Base-by-base conservation (phyloP, 2,888 invertebrate genomes). In the Gastracanthus pulcherrimus region DNA sequence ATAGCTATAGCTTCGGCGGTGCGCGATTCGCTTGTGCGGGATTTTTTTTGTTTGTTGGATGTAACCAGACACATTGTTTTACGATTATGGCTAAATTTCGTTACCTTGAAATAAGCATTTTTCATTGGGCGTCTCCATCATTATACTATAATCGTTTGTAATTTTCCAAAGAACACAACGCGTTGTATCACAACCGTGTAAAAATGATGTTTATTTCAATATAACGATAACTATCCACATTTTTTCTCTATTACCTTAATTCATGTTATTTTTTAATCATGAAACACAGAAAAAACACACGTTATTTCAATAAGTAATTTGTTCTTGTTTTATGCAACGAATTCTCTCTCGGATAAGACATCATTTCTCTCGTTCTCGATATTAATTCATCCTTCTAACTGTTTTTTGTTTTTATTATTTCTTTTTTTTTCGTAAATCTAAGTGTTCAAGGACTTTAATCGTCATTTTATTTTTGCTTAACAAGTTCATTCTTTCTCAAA, bases 1-100 rank as follows among this genome's bases (percentile, higher is more conserved):
- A 38, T 58, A 48, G 34, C 34, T 26, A 16, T 29, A 41, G 51
- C 51, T 29, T 55, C 48, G 71, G n/a, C 48, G 64, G 64, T 64
- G 48, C 74, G 26, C 29, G 34, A 60, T 77, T 77, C 38, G 45
- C 77, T 77, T 62, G 58, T 64, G 36, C 48, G 29, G 29, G 36
- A 19, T 66, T 36, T 4, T n/a, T n/a, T n/a, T 16, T n/a, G 19
- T 48, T 48, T 48, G 19, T 48, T 7, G 19, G 48, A 48, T 48
- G n/a, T n/a, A 3, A 5, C 1, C 7, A 19, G 48, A 48, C 48
- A 19, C 19, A 48, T 19, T 7, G 19, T 48, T 48, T 4, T 6
- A 19, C 2, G n/a, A 19, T n/a, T 48, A 19, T 16, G 45, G n/a
- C 45, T 45, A 45, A 45, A 45, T 16, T 45, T 45, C n/a, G 45